Evolutionary conservation across 2,797 vertebrate species (phyloP), one percentile per base, ranked within the genome.

Genomic region (Manis crassicaudata): DNA sequence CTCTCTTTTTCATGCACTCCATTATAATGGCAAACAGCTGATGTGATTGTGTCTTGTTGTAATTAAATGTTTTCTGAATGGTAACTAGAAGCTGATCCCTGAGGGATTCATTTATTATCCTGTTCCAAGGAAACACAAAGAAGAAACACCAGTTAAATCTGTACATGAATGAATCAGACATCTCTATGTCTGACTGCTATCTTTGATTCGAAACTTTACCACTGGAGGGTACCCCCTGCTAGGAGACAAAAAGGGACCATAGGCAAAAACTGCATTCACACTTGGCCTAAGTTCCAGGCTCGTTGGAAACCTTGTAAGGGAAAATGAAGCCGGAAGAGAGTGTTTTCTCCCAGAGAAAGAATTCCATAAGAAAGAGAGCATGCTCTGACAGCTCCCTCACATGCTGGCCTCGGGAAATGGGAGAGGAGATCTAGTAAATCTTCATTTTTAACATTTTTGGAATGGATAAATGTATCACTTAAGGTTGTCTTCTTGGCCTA

Each of bases 1-100:
- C 99, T 96, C 99, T 99, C 98, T 99, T 99, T 97, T 99, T 99
- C 99, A 99, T 99, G 98, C 99, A 99, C 97, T 99, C 99, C 99
- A 99, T 99, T 35, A 99, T 99, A 98, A 99, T 99, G n/a, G 99
- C 94, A 17, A 99, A 99, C 91, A 99, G 99, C 97, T 99, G 99
- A 93, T 99, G 99, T 0, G 99, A 99, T 88, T 99, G 99, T 77
- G 98, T 99, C 98, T 99, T 99, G 98, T 97, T 99, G 98, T 99
- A 99, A 97, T 99, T 99, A 97, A 99, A 99, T 6, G 99, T 99
- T 98, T 99, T 99, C 98, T 99, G 99, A 97, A 99, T 99, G 65
- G 99, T 99, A 84, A 99, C 99, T 68, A 99, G 98, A 80, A 99
- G 99, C 92, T 99, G 99, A 97, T 99, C 99, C 98, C 99, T 98